A percentile compares a stretch with the other conserved stretches of the same genome.
phyloP scores from a whole-genome alignment of 2,113 vertebrate species.

The Sclerurus mexicanus region DNA sequence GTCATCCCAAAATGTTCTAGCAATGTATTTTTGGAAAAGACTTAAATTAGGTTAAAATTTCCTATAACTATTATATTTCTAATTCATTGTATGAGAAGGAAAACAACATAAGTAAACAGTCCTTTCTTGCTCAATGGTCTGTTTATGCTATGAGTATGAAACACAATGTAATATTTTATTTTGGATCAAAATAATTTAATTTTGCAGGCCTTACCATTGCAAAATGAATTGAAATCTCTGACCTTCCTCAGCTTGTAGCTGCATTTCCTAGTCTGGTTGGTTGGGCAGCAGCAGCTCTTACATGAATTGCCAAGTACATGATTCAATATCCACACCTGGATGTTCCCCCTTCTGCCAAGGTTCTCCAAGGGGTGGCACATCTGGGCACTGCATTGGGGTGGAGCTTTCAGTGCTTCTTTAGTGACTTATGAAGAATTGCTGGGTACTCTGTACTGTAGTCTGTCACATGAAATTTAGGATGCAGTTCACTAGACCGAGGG shows the following conservation, averaged over 20 bases:
- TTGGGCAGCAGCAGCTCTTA: constrained; percentile 77
- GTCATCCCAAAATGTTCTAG: constrained; percentile 37
- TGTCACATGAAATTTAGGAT: neutral
- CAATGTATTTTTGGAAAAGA: constrained; percentile 46
- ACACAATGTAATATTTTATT: constrained; percentile 51
- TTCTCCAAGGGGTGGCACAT: constrained; percentile 74
- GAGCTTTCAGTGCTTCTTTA: constrained; percentile 79
- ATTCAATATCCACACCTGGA: constrained; percentile 79
- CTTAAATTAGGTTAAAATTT: constrained; percentile 65
- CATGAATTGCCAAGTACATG: constrained; percentile 70
- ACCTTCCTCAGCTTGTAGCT: constrained; percentile 78
- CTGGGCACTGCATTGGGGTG: constrained; percentile 76
- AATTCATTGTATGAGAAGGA: constrained; percentile 53
- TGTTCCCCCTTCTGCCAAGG: constrained; percentile 60
- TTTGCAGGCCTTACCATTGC: constrained; percentile 78
- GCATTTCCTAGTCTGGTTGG: constrained; percentile 82
- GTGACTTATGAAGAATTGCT: constrained; percentile 75
- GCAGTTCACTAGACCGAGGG: neutral
- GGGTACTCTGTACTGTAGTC: constrained; percentile 28
- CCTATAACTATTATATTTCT: constrained; percentile 60
- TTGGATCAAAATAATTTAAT: constrained; percentile 51
- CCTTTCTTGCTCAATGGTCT: constrained; percentile 60
- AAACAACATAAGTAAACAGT: constrained; percentile 54
- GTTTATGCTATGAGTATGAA: constrained; percentile 62
- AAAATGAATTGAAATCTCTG: constrained; percentile 81